Conservation (phyloP, 2,113 vertebrate genomes). For the Rostratula benghalensis region DNA sequence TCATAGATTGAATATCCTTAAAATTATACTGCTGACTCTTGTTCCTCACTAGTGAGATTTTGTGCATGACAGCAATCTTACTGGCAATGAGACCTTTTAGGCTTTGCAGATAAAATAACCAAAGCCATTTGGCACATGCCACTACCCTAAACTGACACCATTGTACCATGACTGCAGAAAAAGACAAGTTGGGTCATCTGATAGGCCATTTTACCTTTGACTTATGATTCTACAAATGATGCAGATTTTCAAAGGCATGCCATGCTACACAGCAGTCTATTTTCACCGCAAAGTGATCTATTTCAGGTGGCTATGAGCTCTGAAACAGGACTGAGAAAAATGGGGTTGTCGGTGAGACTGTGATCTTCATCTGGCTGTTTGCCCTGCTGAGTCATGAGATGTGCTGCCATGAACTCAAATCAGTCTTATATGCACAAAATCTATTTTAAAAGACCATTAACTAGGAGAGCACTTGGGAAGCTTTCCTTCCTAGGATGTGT, state of each 20-base stretch:
- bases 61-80: background rate
- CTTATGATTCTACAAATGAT: background rate
- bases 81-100: background rate
- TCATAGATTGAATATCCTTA: background rate
- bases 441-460: background rate
- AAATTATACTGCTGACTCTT: background rate
- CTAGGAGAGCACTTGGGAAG: background rate
- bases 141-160: background rate
- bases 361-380: conserved; percentile 19
- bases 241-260: background rate
- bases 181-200: background rate
- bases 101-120: background rate
- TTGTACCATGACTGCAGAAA: background rate
- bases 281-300: background rate
- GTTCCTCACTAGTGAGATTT: background rate
- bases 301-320: conserved; percentile 1
- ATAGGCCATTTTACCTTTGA: background rate
- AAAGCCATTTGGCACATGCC: background rate
- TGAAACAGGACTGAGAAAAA: conserved; percentile 36
- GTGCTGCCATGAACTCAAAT: background rate
- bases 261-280: background rate
- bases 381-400: background rate
- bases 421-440: background rate
- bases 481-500: background rate
- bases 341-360: background rate